Evolutionary conservation across 2,113 vertebrate genomes (phyloP).

Genomic region (Corythaixoides concolor): DNA sequence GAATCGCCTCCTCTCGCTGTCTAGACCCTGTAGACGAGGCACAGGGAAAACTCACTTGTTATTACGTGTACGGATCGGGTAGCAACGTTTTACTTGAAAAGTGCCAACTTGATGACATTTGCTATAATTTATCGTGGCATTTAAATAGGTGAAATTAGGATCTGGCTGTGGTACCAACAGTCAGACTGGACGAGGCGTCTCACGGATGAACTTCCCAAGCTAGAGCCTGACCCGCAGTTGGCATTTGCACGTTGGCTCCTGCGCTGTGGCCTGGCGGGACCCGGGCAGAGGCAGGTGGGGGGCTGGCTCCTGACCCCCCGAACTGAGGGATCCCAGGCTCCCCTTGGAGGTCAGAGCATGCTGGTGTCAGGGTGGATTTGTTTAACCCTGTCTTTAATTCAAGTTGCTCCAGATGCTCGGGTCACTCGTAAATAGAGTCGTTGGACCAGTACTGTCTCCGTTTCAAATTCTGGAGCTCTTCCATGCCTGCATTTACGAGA

Average conservation of each 20-base stretch:
- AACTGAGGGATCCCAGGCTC: neutral
- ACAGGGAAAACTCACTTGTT: neutral
- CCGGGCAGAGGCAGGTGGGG: neutral
- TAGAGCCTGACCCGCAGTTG: accelerated
- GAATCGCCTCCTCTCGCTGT: neutral
- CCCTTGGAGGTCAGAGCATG: neutral
- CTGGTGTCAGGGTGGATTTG: neutral
- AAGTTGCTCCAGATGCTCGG: neutral
- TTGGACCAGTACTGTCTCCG: neutral
- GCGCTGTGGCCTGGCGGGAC: accelerated
- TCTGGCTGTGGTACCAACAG: neutral
- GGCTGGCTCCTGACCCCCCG: neutral
- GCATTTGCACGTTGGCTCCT: neutral
- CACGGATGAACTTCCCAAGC: neutral
- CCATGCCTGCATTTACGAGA: accelerated
- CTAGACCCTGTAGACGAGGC: neutral
- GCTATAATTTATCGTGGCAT: neutral
- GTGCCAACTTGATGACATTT: neutral
- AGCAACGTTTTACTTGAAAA: neutral
- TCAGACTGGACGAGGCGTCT: neutral
- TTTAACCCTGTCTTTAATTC: neutral
- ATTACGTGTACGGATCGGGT: neutral
- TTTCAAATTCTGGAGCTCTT: neutral
- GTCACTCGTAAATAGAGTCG: neutral
- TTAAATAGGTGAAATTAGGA: neutral